These are phyloP conservation scores for Drosophila orosa DNA, from an alignment of 1,140 invertebrate genomes.

Conservation along the genomic window DNA sequence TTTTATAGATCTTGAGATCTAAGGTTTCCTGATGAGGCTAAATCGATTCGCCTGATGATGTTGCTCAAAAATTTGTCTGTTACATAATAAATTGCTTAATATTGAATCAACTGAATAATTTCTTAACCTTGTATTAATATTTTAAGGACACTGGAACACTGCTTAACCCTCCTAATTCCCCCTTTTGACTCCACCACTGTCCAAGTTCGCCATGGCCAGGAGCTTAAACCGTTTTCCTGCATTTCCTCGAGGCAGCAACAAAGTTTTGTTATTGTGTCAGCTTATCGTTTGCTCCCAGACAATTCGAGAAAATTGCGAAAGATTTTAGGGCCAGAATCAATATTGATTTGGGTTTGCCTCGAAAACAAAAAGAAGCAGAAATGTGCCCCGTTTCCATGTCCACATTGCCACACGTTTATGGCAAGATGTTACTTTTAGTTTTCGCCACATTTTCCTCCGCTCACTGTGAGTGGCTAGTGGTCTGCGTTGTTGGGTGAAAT, in stretches of 20 bases:
- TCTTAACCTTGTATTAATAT: too few relatives aligned
- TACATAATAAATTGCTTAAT: too few relatives aligned
- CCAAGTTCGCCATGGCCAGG: constrained; percentile 1
- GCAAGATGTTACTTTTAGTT: constrained; percentile 45
- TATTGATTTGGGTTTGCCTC: constrained; percentile 51
- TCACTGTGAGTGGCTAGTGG: not conserved
- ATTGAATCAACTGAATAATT: too few relatives aligned
- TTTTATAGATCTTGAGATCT: not conserved
- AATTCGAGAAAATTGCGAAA: constrained; percentile 32
- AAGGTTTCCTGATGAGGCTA: not conserved
- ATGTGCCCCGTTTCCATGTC: constrained; percentile 4
- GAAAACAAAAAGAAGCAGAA: constrained; percentile 2
- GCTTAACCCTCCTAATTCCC: not conserved
- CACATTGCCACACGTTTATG: constrained; percentile 40
- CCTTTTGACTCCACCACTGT: not conserved
- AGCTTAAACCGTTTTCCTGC: constrained; percentile 19
- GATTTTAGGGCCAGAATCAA: constrained; percentile 41
- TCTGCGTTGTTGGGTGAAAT: constrained; percentile 39
- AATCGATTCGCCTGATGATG: not conserved
- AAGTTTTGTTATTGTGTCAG: constrained; percentile 42
- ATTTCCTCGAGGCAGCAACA: constrained; percentile 7
- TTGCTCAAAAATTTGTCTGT: not conserved
- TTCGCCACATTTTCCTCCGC: constrained; percentile 36
- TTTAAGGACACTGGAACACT: not conserved
- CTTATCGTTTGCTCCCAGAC: constrained; percentile 33